Evolutionary conservation across 2,113 vertebrate species (phyloP).

Genomic region (Thinocorus orbignyianus): DNA sequence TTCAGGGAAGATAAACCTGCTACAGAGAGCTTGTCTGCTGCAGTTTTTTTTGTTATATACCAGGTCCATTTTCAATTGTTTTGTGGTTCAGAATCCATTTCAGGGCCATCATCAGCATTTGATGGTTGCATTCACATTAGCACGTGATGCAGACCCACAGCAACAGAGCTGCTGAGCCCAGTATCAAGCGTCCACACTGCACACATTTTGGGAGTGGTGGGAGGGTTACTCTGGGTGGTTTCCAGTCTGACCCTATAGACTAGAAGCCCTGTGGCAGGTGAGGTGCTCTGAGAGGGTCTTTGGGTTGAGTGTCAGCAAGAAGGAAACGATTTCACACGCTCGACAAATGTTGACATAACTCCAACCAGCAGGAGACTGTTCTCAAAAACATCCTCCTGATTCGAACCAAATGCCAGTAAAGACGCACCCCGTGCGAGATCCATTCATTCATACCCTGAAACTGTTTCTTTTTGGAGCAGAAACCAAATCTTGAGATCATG

Average conservation of each 20-base stretch:
- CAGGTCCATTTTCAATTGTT: neutral
- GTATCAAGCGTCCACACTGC: neutral
- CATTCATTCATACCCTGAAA: neutral
- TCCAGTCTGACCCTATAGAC: neutral
- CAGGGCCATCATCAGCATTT: neutral
- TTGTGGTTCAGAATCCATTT: neutral
- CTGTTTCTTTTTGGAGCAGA: neutral
- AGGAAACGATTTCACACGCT: neutral
- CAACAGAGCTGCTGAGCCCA: neutral
- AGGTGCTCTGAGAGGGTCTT: neutral
- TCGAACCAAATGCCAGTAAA: neutral
- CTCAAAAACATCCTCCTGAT: neutral
- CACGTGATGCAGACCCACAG: neutral
- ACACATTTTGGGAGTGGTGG: neutral
- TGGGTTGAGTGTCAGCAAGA: neutral
- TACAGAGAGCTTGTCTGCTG: neutral
- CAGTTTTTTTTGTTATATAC: neutral
- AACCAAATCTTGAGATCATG: neutral
- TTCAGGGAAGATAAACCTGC: neutral
- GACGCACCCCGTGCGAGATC: neutral
- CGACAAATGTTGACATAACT: neutral
- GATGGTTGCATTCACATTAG: neutral
- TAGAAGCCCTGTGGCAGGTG: neutral
- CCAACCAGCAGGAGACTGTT: neutral
- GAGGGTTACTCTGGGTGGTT: neutral